phyloP scores from a whole-genome alignment of 30 jellyfish, hydroid and myxozoan species.

The Nemopilema nomurai region DNA sequence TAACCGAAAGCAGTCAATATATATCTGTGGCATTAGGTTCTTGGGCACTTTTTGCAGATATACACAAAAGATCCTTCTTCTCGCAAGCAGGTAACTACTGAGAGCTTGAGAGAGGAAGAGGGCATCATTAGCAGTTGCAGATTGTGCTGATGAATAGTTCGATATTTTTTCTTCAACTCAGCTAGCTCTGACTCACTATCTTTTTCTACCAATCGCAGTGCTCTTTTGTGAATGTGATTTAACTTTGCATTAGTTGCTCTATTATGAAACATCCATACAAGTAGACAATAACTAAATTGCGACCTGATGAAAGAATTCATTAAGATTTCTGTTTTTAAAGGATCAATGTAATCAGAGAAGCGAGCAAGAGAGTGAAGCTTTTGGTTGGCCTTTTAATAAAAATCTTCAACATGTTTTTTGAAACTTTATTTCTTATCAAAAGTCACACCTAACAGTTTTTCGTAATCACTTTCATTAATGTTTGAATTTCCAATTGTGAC shows the following conservation, averaged over 20 bases:
- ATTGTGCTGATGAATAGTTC: not conserved
- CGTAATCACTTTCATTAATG: conserved; percentile 28
- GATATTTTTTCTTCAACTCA: not conserved
- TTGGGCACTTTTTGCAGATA: too few relatives aligned
- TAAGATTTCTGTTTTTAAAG: not conserved
- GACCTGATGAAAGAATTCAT: conserved; percentile 20
- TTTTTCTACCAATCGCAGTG: conserved; percentile 41
- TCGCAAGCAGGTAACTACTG: too few relatives aligned
- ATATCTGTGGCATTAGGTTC: too few relatives aligned
- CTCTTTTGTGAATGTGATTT: conserved; percentile 43
- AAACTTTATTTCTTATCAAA: conserved; percentile 21
- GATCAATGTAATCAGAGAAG: conserved; percentile 11
- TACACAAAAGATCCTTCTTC: too few relatives aligned
- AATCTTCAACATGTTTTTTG: conserved; percentile 37
- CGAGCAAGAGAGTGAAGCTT: conserved; percentile 25
- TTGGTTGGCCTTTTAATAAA: conserved; percentile 22
- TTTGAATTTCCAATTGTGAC: conserved; percentile 23
- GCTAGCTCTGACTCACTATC: conserved; percentile 25
- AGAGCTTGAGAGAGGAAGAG: too few relatives aligned
- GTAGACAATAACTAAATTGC: conserved; percentile 34
- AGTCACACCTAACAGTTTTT: conserved; percentile 28
- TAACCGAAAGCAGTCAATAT: too few relatives aligned
- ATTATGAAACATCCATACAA: conserved; percentile 47
- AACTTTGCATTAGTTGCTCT: conserved; percentile 14
- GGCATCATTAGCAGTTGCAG: not conserved